phyloP scores from a whole-genome alignment of 2,113 vertebrate genomes.

The Orcinus orca region DNA sequence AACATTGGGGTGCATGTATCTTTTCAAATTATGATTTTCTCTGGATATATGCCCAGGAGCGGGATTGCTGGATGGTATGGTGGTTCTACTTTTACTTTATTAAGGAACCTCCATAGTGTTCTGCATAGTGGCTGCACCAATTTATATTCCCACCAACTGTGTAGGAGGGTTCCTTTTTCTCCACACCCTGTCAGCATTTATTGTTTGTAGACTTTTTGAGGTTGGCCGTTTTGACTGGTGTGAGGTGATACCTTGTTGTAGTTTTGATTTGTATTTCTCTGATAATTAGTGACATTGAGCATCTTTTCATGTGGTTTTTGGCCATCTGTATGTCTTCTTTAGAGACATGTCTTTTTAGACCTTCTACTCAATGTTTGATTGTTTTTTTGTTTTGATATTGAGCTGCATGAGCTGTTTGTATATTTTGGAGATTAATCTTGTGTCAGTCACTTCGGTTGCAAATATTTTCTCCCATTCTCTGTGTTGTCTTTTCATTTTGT shows the following conservation, averaged over 20 bases:
- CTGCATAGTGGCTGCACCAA: neutral
- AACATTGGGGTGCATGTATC: neutral
- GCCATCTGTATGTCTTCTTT: neutral
- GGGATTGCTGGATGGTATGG: neutral
- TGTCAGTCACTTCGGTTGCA: neutral
- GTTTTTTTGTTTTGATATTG: neutral
- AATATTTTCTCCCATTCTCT: neutral
- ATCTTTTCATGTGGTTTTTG: neutral
- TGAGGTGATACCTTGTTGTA: neutral
- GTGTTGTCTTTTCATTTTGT: neutral
- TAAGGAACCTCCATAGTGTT: neutral
- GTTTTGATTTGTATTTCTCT: neutral
- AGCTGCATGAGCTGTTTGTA: neutral
- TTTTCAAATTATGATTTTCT: no score
- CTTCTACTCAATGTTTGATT: neutral
- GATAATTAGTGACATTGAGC: no score
- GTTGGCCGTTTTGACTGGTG: neutral
- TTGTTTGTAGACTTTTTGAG: neutral
- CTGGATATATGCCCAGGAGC: neutral
- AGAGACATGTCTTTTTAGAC: neutral
- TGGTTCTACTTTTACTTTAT: neutral
- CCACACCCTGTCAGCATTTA: neutral
- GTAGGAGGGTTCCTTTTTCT: neutral
- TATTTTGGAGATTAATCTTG: neutral
- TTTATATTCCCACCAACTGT: neutral